Conservation (phyloP, 2,113 vertebrate species). For the Elachura formosa region DNA sequence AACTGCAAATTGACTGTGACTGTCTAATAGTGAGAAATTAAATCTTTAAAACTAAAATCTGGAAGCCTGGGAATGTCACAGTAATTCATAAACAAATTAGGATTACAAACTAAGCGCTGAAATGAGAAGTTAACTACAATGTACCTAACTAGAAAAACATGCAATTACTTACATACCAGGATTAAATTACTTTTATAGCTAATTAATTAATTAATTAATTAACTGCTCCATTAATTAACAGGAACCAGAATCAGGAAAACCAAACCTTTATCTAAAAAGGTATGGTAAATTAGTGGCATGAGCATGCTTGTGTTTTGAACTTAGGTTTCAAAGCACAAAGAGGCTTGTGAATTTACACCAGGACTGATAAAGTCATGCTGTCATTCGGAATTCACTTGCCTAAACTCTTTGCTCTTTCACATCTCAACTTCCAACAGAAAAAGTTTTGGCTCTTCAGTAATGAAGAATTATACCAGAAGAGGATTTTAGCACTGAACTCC, state of each 20-base stretch:
- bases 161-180: neutral
- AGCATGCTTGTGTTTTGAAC: neutral
- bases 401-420: neutral
- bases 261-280: neutral
- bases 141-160: neutral
- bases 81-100: neutral
- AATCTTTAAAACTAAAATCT: neutral
- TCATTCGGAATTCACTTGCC: neutral
- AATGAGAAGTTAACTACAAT: neutral
- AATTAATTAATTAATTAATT: neutral
- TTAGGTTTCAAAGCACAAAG: neutral
- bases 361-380: neutral
- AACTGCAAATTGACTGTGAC: constrained; percentile 1
- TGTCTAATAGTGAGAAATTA: constrained; percentile 20
- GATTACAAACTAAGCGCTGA: neutral
- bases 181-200: neutral
- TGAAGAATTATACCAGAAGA: neutral
- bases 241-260: neutral
- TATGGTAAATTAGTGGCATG: neutral
- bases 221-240: neutral
- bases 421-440: neutral
- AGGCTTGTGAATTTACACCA: neutral
- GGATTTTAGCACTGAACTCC: neutral
- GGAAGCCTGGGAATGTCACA: neutral
- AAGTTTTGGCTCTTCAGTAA: neutral